phyloP scores from a whole-genome alignment of 2,888 invertebrate genomes.

The Meta bourneti region DNA sequence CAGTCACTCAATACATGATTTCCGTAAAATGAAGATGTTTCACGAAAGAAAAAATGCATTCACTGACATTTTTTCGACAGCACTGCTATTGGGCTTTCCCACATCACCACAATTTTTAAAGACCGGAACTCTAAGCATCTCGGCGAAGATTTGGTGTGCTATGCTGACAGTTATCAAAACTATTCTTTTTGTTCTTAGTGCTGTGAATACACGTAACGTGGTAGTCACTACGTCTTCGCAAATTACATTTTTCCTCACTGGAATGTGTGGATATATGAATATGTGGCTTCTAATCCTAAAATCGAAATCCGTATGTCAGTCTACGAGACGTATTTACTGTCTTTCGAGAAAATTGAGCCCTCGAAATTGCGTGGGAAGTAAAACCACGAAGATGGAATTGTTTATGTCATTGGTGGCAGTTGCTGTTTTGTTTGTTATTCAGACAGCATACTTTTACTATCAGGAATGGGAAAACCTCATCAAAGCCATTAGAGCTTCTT shows the following conservation, averaged over 20 bases:
- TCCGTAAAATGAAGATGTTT: not conserved
- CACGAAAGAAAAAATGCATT: slow-evolving; percentile 27
- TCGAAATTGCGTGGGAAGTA: not conserved
- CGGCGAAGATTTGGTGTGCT: slow-evolving; percentile 48
- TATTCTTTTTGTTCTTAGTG: not conserved
- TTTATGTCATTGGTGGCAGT: not conserved
- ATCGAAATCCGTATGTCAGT: not conserved
- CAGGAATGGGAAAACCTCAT: slow-evolving; percentile 14
- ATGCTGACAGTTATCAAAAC: slow-evolving; percentile 15
- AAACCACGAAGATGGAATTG: slow-evolving; percentile 3
- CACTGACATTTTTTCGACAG: slow-evolving; percentile 2
- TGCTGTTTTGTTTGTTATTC: not conserved
- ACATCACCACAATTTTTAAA: not conserved
- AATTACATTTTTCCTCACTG: slow-evolving; percentile 13
- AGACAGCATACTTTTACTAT: slow-evolving; percentile 17
- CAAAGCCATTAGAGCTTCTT: not conserved
- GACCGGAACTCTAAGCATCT: not conserved
- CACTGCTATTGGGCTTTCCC: slow-evolving; percentile 41
- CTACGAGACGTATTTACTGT: not conserved
- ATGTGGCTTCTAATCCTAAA: slow-evolving; percentile 30
- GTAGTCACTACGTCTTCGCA: not conserved
- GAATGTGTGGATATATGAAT: slow-evolving; percentile 35
- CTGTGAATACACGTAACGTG: not conserved
- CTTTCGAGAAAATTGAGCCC: not conserved
- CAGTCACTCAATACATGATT: not conserved